Evolutionary conservation across 2,888 invertebrate genomes (phyloP), one percentile per base, ranked within the genome.

Genomic region (Caenorhabditis sp.): DNA sequence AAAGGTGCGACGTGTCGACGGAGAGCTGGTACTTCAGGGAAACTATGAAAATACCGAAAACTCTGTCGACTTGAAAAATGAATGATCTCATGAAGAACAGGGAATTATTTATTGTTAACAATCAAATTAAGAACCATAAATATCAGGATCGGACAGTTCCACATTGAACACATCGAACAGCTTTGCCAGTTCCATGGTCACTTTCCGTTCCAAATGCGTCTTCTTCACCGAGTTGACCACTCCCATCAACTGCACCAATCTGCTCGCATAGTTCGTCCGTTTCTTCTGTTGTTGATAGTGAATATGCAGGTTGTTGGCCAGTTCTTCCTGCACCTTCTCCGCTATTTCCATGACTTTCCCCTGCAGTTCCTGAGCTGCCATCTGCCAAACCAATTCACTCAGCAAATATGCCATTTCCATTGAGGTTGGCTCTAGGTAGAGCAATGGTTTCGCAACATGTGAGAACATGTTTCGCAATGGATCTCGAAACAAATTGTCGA

Each of bases 351-450:
- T 67, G 2, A 67, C 67, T 61, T 67, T 67, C 32, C 76, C 76
- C 47, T 76, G 76, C 0, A 76, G 61, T 8, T 67, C 53, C 40
- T 76, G 67, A 8, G 47, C 71, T 32, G 76, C 76, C n/a, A 68
- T 50, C n/a, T 76, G 77, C 77, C 83, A 85, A 13, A 68, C 64
- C 15, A 81, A 47, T 55, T 83, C 81, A 22, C 77, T 69, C 22
- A 85, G 44, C 79, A 85, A 79, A 37, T 83, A 85, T 6, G 82
- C 55, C 58, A 80, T 60, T 55, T 85, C 85, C 13, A 77, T 62
- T 0, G 60, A 56, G 11, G 68, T 64, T 9, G 83, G 83, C 24
- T 76, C 71, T 37, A 85, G 15, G 5, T 76, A 50, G 11, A 64
- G 20, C 24, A 85, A 44, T n/a, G 82, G 82, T n/a, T 60, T 71